Evolutionary conservation across 2,113 vertebrate species (phyloP).

Genomic region (Phalacrocorax brasilianus): DNA sequence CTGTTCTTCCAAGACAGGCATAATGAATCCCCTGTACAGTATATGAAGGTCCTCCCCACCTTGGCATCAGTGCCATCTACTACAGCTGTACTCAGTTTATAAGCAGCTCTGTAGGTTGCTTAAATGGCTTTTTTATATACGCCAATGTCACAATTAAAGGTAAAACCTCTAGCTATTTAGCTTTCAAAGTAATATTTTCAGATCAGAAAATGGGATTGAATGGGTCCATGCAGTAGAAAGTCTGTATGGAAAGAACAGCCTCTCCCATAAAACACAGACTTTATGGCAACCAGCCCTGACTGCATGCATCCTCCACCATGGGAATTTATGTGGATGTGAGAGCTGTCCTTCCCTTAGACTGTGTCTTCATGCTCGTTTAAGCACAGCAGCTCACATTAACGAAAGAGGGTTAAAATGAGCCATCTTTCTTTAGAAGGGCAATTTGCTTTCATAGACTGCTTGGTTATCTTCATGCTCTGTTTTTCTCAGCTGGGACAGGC

Average conservation of each 20-base stretch:
- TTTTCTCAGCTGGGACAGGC: not conserved
- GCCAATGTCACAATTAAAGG: not conserved
- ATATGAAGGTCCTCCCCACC: not conserved
- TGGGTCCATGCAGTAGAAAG: not conserved
- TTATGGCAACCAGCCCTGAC: not conserved
- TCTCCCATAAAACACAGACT: not conserved
- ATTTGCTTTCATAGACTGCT: not conserved
- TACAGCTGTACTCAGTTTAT: not conserved
- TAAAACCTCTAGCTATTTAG: not conserved
- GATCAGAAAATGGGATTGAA: not conserved
- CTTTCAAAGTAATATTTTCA: not conserved
- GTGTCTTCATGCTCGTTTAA: constrained; percentile 11
- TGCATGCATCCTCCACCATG: not conserved
- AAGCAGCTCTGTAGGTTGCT: not conserved
- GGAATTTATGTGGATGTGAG: not conserved
- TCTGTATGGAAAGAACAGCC: not conserved
- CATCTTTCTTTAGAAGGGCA: not conserved
- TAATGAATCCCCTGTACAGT: not conserved
- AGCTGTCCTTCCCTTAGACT: not conserved
- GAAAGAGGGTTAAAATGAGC: not conserved
- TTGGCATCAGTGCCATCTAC: not conserved
- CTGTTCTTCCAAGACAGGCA: not conserved
- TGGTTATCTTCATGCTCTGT: not conserved
- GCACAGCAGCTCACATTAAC: not conserved
- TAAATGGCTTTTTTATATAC: not conserved